Base-by-base conservation (phyloP, 92 coral and sea anemone species). In the Zoanthus sociatus region DNA sequence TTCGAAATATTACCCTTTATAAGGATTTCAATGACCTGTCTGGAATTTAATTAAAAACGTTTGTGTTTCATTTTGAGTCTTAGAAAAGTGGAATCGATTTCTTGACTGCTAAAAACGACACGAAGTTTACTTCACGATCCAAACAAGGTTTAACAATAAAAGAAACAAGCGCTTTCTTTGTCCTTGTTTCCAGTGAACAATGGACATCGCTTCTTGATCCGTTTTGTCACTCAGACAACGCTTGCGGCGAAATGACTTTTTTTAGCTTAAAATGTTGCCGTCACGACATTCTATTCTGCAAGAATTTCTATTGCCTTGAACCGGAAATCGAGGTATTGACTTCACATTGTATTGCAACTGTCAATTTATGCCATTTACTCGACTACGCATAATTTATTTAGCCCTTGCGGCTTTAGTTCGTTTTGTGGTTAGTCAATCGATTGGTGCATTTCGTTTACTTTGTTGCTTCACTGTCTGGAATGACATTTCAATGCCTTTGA, bases 321-420 rank as follows among this genome's bases (percentile, higher is more conserved):
- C 69, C 69, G 69, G 69, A 63, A 63, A 63, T 63, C 9, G 30
- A 61, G 68, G 68, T 16, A 61, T 61, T 61, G 68, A 61, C 68
- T 61, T 0, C 30, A 61, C 68, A 16, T 61, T 61, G 68, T 61
- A 26, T 61, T 4, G 26, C 9, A 61, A 61, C 68, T 61, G 68
- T 63, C 69, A 63, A 60, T 17, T 63, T 63, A 17, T 63, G 21
- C 31, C 69, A 18, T 17, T 20, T 17, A 5, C 26, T 17, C 26
- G 10, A 0, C 9, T 20, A 16, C 69, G 69, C 69, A 63, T 63
- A 63, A 63, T 63, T 63, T 63, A 8, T 63, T 63, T 63, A 5
- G 31, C 10, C n/a, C 10, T 63, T 17, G 30, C 26, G 69, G 69
- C 69, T 63, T 63, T 20, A 10, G 69, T 17, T n/a, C 10, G 9